These are phyloP conservation scores for Leptodactylus fuscus DNA, from an alignment of 2,113 vertebrate species.

Conservation along the genomic window DNA sequence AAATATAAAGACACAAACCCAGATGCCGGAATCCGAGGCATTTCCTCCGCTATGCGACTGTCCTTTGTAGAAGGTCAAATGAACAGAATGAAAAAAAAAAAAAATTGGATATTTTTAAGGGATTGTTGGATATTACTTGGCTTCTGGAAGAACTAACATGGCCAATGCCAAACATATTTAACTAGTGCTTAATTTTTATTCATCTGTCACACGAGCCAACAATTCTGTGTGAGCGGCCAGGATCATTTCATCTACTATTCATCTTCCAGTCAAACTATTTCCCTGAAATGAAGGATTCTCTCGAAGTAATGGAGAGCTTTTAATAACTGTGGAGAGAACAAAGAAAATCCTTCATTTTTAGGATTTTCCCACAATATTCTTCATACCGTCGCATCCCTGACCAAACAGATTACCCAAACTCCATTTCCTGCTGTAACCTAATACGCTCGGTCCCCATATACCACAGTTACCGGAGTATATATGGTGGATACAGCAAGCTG, in stretches of 20 bases:
- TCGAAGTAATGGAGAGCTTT: background rate
- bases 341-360: background rate
- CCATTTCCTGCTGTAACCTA: background rate
- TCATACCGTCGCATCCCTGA: too few species aligned
- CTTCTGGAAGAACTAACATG: conserved; percentile 55
- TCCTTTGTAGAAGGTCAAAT: conserved; percentile 74
- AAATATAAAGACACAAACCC: conserved; percentile 75
- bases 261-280: background rate
- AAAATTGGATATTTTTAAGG: conserved; percentile 64
- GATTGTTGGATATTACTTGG: conserved; percentile 61
- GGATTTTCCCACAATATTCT: background rate
- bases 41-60: conserved; percentile 77
- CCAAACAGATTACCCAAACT: background rate
- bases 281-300: background rate
- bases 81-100: conserved; percentile 62
- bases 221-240: conserved; percentile 43
- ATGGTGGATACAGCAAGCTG: background rate
- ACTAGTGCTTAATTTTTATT: conserved; percentile 63
- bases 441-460: background rate
- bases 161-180: conserved; percentile 56
- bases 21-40: conserved; percentile 79
- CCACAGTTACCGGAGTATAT: background rate
- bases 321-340: background rate
- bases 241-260: conserved; percentile 59
- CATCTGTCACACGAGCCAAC: conserved; percentile 18